Evolutionary conservation across 2,797 vertebrate species (phyloP).

Genomic region (Peromyscus nudipes): DNA sequence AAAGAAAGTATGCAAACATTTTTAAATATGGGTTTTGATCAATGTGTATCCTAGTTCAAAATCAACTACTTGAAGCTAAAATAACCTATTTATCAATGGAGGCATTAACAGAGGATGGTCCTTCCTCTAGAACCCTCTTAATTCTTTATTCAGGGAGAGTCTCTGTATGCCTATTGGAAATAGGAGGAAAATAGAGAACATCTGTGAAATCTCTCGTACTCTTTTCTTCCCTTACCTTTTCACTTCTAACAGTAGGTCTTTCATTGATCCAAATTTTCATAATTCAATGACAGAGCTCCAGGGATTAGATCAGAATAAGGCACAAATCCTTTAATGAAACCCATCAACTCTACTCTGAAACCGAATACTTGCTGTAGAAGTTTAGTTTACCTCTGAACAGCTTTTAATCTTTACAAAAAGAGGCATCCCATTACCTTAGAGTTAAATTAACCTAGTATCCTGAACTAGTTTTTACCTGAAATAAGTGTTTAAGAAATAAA

Average conservation of each 20-base stretch:
- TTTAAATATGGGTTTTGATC: conserved; percentile 40
- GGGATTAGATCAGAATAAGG: background rate
- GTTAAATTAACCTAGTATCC: background rate
- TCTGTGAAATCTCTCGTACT: background rate
- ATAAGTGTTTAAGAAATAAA: background rate
- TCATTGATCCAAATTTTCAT: background rate
- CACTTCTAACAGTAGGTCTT: background rate
- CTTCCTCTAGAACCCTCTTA: background rate
- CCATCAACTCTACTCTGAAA: background rate
- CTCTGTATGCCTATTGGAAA: background rate
- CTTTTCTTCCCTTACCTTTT: background rate
- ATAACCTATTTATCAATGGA: background rate
- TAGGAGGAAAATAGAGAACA: background rate
- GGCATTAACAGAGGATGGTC: background rate
- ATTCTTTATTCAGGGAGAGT: background rate
- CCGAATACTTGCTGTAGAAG: background rate
- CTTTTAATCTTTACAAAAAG: background rate
- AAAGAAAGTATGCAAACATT: conserved; percentile 44
- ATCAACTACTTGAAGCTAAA: background rate
- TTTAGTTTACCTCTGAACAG: background rate
- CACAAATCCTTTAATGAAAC: background rate
- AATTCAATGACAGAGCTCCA: background rate
- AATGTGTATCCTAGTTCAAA: conserved; percentile 15
- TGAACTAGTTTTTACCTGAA: background rate
- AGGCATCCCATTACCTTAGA: background rate